A percentile compares a stretch with the other conserved stretches of the same genome.
These are phyloP conservation scores for Coecobrya sp. DNA, from an alignment of 2,888 invertebrate species.

Conservation along the genomic window DNA sequence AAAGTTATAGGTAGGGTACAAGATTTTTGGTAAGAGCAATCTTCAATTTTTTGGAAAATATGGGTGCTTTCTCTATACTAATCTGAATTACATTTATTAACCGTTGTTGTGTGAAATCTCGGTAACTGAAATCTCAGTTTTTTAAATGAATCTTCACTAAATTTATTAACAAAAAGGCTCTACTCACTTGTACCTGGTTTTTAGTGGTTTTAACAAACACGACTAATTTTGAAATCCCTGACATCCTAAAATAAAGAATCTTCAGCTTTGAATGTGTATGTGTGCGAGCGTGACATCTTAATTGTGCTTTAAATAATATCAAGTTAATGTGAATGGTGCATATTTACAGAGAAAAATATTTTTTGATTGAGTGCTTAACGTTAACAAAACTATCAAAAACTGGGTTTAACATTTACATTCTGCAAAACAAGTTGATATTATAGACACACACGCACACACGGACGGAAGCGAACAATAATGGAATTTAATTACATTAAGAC, in stretches of 20 bases:
- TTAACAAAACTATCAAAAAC: not conserved
- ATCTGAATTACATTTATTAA: not conserved
- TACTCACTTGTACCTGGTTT: not conserved
- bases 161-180: not conserved
- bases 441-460: too few relatives aligned
- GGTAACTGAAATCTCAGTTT: conserved; percentile 7
- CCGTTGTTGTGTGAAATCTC: too few relatives aligned
- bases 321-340: not conserved
- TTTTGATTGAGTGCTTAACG: conserved; percentile 2
- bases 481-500: conserved; percentile 6
- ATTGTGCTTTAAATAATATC: conserved; percentile 3
- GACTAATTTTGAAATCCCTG: not conserved
- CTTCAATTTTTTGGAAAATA: not conserved
- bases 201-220: not conserved
- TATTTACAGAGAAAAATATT: not conserved
- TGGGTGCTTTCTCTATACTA: too few relatives aligned
- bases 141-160: not conserved
- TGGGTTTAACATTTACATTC: not conserved
- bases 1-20: not conserved
- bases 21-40: not conserved
- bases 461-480: not conserved
- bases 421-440: not conserved
- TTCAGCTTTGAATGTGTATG: not conserved
- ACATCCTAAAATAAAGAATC: not conserved
- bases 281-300: conserved; percentile 4